Percentiles rank a stretch among this genome's conserved stretches.
phyloP scores from a whole-genome alignment of 2,113 vertebrate species.

The Pelusios castaneus region DNA sequence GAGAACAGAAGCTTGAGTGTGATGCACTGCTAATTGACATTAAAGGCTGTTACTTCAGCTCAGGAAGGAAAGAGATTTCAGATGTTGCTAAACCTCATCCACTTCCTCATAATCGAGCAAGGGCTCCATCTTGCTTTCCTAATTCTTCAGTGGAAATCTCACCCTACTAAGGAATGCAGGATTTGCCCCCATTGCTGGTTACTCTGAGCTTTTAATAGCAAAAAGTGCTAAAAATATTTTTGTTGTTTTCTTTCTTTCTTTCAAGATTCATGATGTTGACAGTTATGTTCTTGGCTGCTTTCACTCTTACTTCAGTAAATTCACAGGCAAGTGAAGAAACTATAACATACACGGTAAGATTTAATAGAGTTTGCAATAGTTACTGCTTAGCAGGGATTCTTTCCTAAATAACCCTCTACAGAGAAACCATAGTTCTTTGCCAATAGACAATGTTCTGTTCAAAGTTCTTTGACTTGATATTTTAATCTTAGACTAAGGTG shows the following conservation, averaged over 20 bases:
- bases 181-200: background rate
- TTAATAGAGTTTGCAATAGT: constrained; percentile 54
- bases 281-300: constrained; percentile 84
- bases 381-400: constrained; percentile 46
- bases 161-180: background rate
- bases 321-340: constrained; percentile 92
- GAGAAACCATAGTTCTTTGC: constrained; percentile 35
- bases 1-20: background rate
- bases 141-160: background rate
- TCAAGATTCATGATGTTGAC: constrained; percentile 88
- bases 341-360: constrained; percentile 92
- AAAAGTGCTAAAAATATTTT: background rate
- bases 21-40: accelerated
- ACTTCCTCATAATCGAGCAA: constrained; percentile 21
- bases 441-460: background rate
- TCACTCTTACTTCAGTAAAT: constrained; percentile 82
- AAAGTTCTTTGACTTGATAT: background rate
- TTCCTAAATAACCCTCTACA: constrained; percentile 31
- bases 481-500: constrained; percentile 13
- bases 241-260: constrained; percentile 57
- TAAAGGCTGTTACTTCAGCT: background rate
- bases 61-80: background rate
- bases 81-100: background rate
- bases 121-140: background rate
- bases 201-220: background rate